Evolutionary conservation across 2,888 invertebrate species (phyloP).

Genomic region (Plusia festucae): DNA sequence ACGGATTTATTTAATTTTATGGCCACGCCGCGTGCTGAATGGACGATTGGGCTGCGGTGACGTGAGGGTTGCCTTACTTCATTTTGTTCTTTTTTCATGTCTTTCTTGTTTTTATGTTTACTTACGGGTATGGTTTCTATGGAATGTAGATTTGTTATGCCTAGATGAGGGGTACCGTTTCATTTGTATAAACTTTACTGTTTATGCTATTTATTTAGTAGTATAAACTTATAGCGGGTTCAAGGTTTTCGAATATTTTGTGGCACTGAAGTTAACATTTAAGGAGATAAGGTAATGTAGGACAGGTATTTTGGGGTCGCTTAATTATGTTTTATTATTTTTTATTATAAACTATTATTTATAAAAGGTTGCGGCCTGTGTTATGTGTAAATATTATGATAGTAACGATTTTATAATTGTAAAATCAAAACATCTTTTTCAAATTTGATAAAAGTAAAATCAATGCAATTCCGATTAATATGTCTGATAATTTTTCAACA

Average conservation of each 20-base stretch:
- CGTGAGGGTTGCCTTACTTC: slow-evolving; percentile 63
- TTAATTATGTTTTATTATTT: no score
- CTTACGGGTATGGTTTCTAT: slow-evolving; percentile 48
- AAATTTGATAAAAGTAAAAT: no score
- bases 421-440: no score
- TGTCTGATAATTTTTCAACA: slow-evolving; percentile 8
- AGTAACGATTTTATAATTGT: no score
- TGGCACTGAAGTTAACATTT: slow-evolving; percentile 5
- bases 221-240: slow-evolving; percentile 17
- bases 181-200: slow-evolving; percentile 18
- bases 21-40: slow-evolving; percentile 87
- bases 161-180: slow-evolving; percentile 16
- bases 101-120: slow-evolving; percentile 59
- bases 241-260: slow-evolving; percentile 1
- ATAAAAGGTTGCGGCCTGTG: no score
- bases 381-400: no score
- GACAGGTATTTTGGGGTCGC: no score
- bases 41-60: slow-evolving; percentile 79
- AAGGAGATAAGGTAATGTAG: slow-evolving; percentile 13
- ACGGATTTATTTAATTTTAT: slow-evolving; percentile 89
- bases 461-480: no score
- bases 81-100: slow-evolving; percentile 60
- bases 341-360: no score
- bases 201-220: slow-evolving; percentile 23
- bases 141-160: slow-evolving; percentile 39